A percentile compares a stretch with the other conserved stretches of the same genome.
These are phyloP conservation scores for Dendroctonus valens DNA, from an alignment of 1,140 invertebrate genomes.

Conservation along the genomic window DNA sequence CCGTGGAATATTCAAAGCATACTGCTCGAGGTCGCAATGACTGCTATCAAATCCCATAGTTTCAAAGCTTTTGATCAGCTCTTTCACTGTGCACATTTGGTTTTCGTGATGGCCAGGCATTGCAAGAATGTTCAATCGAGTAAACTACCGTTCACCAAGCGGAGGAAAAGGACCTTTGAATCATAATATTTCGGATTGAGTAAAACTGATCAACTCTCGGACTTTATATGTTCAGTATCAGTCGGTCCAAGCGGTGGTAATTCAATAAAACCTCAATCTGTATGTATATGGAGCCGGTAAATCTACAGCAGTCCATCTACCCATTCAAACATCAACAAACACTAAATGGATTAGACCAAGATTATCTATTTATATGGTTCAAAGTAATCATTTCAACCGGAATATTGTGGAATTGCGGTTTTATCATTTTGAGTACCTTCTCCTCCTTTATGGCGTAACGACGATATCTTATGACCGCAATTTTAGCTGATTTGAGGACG, in stretches of 20 bases:
- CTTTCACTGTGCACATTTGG: constrained; percentile 1
- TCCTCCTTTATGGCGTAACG: constrained; percentile 4
- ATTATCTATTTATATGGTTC: constrained; percentile 11
- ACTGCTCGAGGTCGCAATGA: neutral
- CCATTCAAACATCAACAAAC: neutral
- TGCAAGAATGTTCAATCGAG: neutral
- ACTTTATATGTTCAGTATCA: neutral
- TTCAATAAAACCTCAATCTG: neutral
- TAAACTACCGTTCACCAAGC: neutral
- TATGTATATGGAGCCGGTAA: no score
- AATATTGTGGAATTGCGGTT: neutral
- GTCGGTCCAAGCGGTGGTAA: neutral
- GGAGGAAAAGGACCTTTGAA: neutral
- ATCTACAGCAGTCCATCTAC: neutral
- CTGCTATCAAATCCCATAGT: neutral
- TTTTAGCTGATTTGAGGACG: constrained; percentile 3
- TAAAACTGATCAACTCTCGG: neutral
- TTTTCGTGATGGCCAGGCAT: neutral
- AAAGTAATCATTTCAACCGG: neutral
- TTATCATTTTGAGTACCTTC: neutral
- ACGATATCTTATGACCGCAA: neutral
- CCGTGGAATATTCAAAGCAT: constrained; percentile 5
- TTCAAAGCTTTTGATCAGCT: constrained; percentile 9
- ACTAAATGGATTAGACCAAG: constrained; percentile 6
- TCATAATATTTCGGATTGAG: neutral